phyloP scores from a whole-genome alignment of 2,797 vertebrate species.

The Miichthys miiuy region DNA sequence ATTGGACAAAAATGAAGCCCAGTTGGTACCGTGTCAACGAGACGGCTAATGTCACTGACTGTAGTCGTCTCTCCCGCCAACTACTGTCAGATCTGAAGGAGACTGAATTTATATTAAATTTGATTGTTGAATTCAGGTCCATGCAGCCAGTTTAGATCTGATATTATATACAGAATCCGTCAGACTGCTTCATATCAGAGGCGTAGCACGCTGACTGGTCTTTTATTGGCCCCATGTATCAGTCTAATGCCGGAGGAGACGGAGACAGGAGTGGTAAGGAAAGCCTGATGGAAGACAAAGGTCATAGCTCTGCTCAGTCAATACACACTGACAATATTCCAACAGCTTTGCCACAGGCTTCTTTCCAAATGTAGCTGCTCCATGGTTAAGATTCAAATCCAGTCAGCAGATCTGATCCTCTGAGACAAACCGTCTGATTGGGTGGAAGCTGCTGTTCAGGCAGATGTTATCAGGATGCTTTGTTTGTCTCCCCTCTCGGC shows the following conservation, averaged over 20 bases:
- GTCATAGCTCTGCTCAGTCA: slow-evolving; percentile 33
- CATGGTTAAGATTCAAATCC: slow-evolving; percentile 36
- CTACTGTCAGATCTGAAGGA: not conserved
- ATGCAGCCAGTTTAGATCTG: not conserved
- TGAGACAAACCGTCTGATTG: slow-evolving; percentile 32
- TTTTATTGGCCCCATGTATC: slow-evolving; percentile 10
- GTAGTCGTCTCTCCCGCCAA: not conserved
- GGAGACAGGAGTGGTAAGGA: slow-evolving; percentile 12
- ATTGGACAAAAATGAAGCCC: not conserved
- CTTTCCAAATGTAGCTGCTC: slow-evolving; percentile 39
- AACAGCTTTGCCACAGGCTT: slow-evolving; percentile 41
- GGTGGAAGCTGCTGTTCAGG: slow-evolving; percentile 7
- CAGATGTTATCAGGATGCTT: slow-evolving; percentile 24
- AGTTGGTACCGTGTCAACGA: no score
- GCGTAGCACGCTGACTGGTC: not conserved
- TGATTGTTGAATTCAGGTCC: not conserved
- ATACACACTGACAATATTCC: slow-evolving; percentile 35
- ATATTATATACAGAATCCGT: not conserved
- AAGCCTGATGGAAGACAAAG: slow-evolving; percentile 41
- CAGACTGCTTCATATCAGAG: slow-evolving; percentile 2
- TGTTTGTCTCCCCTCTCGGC: slow-evolving; percentile 3
- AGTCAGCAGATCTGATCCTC: slow-evolving; percentile 29
- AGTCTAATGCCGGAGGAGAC: slow-evolving; percentile 32
- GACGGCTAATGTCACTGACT: not conserved
- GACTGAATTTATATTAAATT: not conserved